Conservation (phyloP, 2,113 vertebrate species). For the Nicator chloris region DNA sequence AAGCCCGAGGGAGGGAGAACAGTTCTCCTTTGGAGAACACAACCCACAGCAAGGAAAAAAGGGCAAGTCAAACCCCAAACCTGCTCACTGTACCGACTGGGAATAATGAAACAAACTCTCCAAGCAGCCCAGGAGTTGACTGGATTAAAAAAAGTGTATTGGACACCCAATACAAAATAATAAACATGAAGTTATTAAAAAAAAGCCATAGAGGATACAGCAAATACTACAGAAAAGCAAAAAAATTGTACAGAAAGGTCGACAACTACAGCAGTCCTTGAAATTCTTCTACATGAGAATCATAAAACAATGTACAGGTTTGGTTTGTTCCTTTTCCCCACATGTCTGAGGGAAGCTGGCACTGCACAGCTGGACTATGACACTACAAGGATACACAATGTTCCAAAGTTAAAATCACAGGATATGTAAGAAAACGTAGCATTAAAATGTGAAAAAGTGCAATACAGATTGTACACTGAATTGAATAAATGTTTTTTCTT, state of each 20-base stretch:
- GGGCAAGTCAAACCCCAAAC: not conserved
- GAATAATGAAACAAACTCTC: slow-evolving; percentile 42
- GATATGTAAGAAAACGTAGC: slow-evolving; percentile 89
- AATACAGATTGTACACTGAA: slow-evolving; percentile 89
- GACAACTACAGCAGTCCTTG: slow-evolving; percentile 82
- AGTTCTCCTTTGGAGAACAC: not conserved
- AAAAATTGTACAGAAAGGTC: slow-evolving; percentile 88
- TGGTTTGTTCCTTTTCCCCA: not conserved
- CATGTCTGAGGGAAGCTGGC: slow-evolving; percentile 75
- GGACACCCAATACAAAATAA: slow-evolving; percentile 82
- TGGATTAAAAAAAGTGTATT: slow-evolving; percentile 85
- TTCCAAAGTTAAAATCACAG: slow-evolving; percentile 87
- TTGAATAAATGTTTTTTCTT: slow-evolving; percentile 70
- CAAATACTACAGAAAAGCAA: slow-evolving; percentile 89
- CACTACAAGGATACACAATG: slow-evolving; percentile 86
- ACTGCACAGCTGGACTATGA: slow-evolving; percentile 76
- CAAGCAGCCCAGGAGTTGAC: slow-evolving; percentile 63
- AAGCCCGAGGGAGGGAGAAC: not conserved
- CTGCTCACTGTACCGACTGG: not conserved
- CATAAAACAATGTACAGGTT: slow-evolving; percentile 69
- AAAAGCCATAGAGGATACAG: slow-evolving; percentile 95
- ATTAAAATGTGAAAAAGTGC: slow-evolving; percentile 93
- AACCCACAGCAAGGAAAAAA: not conserved
- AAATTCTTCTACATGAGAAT: slow-evolving; percentile 69
- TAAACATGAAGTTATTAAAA: slow-evolving; percentile 82